Conservation (phyloP, 1,140 invertebrate genomes). For the Rhagoletis pomonella region DNA sequence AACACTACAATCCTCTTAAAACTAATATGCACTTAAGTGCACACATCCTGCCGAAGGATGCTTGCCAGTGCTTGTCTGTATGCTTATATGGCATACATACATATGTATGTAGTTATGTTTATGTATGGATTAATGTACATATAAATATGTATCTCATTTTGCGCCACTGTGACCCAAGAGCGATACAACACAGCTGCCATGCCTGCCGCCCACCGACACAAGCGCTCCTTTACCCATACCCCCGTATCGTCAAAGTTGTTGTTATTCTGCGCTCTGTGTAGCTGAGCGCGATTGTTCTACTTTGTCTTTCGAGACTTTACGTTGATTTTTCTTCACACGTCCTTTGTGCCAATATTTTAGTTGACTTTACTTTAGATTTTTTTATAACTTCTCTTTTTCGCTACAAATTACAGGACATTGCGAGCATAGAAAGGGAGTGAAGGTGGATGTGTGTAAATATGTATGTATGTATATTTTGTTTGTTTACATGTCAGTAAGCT, state of each 20-base stretch:
- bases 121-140: not conserved
- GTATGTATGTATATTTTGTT: not conserved
- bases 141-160: not conserved
- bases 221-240: not conserved
- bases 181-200: not conserved
- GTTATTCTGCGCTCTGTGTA: not conserved
- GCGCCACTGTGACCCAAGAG: not conserved
- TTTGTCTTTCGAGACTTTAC: not conserved
- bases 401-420: not conserved
- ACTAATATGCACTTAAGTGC: conserved; percentile 18
- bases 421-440: not conserved
- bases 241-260: not conserved
- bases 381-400: conserved; percentile 2
- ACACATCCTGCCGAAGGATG: not conserved
- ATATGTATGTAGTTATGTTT: too few species aligned
- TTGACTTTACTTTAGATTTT: not conserved
- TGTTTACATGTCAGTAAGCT: not conserved
- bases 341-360: conserved; percentile 27
- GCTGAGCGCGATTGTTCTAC: not conserved
- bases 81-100: too few species aligned
- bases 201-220: not conserved
- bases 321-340: conserved; percentile 27
- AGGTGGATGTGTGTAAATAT: not conserved
- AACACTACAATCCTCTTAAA: conserved; percentile 10
- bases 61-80: too few species aligned